Conservation (phyloP, 2,113 vertebrate species). For the Stictonetta naevosa region DNA sequence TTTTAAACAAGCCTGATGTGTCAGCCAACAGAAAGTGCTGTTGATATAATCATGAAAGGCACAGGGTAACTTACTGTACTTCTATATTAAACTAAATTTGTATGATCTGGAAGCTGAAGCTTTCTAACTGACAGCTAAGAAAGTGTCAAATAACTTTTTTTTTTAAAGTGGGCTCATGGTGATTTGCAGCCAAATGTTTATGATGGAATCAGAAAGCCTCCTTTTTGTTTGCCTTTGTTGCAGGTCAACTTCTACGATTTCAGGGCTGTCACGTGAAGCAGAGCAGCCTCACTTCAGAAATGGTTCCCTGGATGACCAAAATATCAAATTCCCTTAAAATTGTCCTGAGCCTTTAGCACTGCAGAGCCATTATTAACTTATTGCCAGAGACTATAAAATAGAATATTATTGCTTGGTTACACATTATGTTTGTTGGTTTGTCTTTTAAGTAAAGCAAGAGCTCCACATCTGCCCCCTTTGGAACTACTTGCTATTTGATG, state of each 20-base stretch:
- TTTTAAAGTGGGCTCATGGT: neutral
- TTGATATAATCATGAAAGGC: slow-evolving; percentile 41
- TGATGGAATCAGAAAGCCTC: neutral
- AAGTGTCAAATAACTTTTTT: slow-evolving; percentile 46
- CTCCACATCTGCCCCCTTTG: neutral
- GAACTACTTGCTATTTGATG: neutral
- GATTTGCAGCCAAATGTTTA: slow-evolving; percentile 42
- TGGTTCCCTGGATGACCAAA: slow-evolving; percentile 49
- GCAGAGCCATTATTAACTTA: slow-evolving; percentile 47
- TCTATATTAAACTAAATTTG: neutral
- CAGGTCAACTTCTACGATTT: slow-evolving; percentile 7
- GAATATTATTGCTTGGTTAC: slow-evolving; percentile 25
- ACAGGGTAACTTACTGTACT: neutral
- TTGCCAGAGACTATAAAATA: slow-evolving; percentile 50
- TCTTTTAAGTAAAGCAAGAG: slow-evolving; percentile 1
- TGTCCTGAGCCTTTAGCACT: slow-evolving; percentile 43
- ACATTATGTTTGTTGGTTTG: slow-evolving; percentile 5
- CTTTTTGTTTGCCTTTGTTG: slow-evolving; percentile 14
- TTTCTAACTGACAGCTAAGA: slow-evolving; percentile 31
- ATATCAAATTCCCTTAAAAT: slow-evolving; percentile 61
- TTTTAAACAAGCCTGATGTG: slow-evolving; percentile 62
- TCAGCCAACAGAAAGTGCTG: slow-evolving; percentile 56
- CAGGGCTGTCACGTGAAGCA: neutral
- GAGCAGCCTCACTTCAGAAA: neutral
- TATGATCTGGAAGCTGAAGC: slow-evolving; percentile 5